Evolutionary conservation across 92 coral and sea anemone species (phyloP).

Genomic region (Zoanthus gigantus): DNA sequence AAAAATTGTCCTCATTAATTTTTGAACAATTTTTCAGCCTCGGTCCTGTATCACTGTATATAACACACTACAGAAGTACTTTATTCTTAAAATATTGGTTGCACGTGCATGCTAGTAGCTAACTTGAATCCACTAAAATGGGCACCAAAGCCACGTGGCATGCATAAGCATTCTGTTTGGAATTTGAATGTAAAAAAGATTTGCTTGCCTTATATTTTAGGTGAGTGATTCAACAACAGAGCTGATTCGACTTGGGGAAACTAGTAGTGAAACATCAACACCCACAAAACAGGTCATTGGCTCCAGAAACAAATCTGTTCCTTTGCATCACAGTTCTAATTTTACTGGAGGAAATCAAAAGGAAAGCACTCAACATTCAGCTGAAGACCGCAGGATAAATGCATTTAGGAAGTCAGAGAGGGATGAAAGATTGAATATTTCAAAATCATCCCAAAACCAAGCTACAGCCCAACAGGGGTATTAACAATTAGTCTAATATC

Average conservation of each 20-base stretch:
- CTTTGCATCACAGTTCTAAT: not conserved
- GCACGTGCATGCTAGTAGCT: too few relatives aligned
- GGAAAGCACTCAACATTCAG: not conserved
- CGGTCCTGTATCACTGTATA: too few relatives aligned
- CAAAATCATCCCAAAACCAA: not conserved
- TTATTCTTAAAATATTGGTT: too few relatives aligned
- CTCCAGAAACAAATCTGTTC: constrained; percentile 2
- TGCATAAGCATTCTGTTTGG: too few relatives aligned
- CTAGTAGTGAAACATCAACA: constrained; percentile 50
- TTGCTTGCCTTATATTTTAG: not conserved
- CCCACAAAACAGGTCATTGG: constrained; percentile 11
- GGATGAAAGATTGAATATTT: not conserved
- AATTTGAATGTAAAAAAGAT: too few relatives aligned
- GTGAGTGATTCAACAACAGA: constrained; percentile 89
- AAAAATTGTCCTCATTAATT: too few relatives aligned
- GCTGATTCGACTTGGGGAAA: constrained; percentile 80
- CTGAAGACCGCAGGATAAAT: not conserved
- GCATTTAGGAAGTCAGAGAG: constrained; percentile 4
- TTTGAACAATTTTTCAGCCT: too few relatives aligned
- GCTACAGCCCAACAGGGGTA: constrained; percentile 12
- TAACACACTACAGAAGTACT: too few relatives aligned
- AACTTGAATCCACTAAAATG: too few relatives aligned
- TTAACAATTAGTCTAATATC: not conserved
- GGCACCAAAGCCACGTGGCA: too few relatives aligned
- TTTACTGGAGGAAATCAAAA: not conserved